Base-by-base conservation (phyloP, 2,113 vertebrate genomes). In the Equus quagga region DNA sequence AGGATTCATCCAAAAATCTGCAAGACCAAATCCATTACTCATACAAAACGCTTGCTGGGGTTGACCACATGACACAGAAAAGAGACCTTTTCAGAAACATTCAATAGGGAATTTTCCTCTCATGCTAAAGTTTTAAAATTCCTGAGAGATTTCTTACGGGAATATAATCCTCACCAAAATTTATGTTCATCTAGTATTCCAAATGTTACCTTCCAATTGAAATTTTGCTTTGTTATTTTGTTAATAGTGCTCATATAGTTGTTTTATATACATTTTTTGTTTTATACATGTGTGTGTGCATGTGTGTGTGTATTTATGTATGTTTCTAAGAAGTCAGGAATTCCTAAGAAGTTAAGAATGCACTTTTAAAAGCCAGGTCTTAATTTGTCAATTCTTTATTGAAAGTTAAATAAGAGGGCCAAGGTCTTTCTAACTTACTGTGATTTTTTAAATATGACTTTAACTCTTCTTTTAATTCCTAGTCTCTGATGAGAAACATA, bases 71-170 rank as follows among this genome's bases (percentile, higher is more conserved):
- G 76, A 92, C 82, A 88, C 5, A 92, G 64, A 91, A 90, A 95
- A 98, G 51, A 89, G 70, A 94, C n/a, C 95, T 98, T 95, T 97
- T 88, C 72, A 97, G 93, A 97, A 97, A 84, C 18, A 87, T 87
- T 94, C 54, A 92, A 69, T 94, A 72, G 23, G 80, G 79, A 97
- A 97, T 94, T 98, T 97, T 96, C 83, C 56, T 96, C 72, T 94
- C 41, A 12, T 88, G 58, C 54, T 78, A 94, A 65, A 80, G 83
- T 73, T 91, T 89, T 46, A 65, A 95, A 94, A 83, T 91, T 86
- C 11, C 3, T 83, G 56, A 70, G 64, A 80, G 9, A 41, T 92
- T 87, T 84, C 67, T 67, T 36, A 36, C 13, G 54, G 56, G 62
- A 85, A 95, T 92, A 54, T 58, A 79, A 73, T 64, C 31, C 58